Base-by-base conservation (phyloP, 2,888 invertebrate species). In the Clivina fossor region DNA sequence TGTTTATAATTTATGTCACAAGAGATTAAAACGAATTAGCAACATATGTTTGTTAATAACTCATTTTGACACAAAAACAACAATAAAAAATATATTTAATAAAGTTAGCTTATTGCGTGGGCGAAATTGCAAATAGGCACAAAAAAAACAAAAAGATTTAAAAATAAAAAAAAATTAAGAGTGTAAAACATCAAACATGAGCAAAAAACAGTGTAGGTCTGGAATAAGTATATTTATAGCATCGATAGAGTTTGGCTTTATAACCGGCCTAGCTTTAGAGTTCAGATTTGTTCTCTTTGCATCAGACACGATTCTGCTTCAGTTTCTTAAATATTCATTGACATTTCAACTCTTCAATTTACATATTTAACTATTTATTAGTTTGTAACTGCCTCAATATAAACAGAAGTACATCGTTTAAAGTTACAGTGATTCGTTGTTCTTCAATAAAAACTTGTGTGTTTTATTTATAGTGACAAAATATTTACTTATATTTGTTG, bases 211-310 rank as follows among this genome's bases (percentile, higher is more conserved):
- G 33, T 41, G 55, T 47, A 55, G 55, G 55, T 55, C 55, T 55
- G 55, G 55, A 44, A 54, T 44, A 54, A 51, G 35, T 47, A 47
- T 55, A 55, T 55, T 55, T 55, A 47, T 55, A 55, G 55, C 19
- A 46, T 26, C 40, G 47, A 30, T 47, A 55, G 30, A 19, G 43
- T 53, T 53, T 37, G 18, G 43, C 53, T 18, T 30, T 13, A 40
- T 11, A 20, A 40, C 15, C 24, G 43, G n/a, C n/a, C n/a, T 32
- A 19, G 47, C 47, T 22, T 47, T 38, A 46, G 54, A 44, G 54
- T 37, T 30, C 19, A 24, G 47, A 55, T 38, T n/a, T 55, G 55
- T 47, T 55, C 55, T 55, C 55, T 55, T 55, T 55, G 40, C 53
- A 19, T 11, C 16, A 24, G 33, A 18, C 19, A 37, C 28, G 28